Percentiles rank a stretch among this genome's conserved stretches.
phyloP scores from a whole-genome alignment of 2,797 vertebrate species.

The Myotis pilosus region DNA sequence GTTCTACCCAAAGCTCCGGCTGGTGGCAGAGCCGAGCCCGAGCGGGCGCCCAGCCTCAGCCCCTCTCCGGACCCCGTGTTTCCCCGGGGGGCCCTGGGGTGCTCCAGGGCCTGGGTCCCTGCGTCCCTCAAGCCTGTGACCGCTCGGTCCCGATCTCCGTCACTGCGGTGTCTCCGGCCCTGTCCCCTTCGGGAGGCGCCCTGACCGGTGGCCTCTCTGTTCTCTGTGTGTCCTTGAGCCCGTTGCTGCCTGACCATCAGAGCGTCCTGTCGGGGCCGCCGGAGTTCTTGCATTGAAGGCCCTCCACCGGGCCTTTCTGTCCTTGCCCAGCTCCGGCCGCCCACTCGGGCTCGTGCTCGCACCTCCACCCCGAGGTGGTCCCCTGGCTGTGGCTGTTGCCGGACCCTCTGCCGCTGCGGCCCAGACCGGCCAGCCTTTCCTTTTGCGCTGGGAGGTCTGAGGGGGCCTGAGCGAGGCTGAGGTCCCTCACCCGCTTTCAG shows the following conservation, averaged over 20 bases:
- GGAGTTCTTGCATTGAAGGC: not conserved
- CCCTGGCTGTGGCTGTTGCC: not conserved
- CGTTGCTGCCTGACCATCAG: rapidly evolving
- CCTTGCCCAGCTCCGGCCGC: not conserved
- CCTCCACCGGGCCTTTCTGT: not conserved
- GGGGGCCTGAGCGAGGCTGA: not conserved
- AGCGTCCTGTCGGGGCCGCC: not conserved
- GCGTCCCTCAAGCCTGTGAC: not conserved
- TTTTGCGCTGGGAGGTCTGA: not conserved
- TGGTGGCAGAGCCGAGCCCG: not conserved
- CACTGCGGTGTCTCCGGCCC: rapidly evolving
- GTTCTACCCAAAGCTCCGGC: not conserved
- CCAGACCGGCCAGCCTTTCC: not conserved
- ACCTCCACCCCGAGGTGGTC: not conserved
- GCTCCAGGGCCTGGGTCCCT: not conserved
- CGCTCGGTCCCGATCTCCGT: not conserved
- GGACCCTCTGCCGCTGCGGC: not conserved
- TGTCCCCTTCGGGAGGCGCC: not conserved
- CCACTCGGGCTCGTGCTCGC: not conserved
- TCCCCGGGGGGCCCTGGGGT: not conserved
- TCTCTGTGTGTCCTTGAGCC: not conserved
- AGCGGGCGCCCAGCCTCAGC: not conserved
- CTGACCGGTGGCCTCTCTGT: not conserved
- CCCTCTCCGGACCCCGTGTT: rapidly evolving
- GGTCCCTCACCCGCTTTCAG: not conserved